Evolutionary conservation across 2,888 invertebrate genomes (phyloP).

Genomic region (Caenorhabditis virilis): DNA sequence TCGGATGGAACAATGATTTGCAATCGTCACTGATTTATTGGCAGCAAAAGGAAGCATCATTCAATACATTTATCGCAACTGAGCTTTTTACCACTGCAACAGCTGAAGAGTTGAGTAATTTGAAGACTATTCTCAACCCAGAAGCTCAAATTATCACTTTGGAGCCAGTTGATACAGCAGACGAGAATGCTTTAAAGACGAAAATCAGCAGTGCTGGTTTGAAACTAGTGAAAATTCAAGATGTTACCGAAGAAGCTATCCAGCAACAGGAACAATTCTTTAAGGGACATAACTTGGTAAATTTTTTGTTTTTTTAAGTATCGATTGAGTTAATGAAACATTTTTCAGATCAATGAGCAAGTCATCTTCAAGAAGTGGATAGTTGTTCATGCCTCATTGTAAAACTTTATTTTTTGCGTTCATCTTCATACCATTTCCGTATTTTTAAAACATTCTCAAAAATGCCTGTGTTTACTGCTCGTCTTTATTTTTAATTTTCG

Average conservation of each 20-base stretch:
- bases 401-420: conserved; percentile 11
- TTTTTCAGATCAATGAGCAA: conserved; percentile 14
- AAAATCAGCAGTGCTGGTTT: conserved; percentile 17
- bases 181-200: conserved; percentile 27
- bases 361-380: conserved; percentile 22
- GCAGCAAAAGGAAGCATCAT: conserved; percentile 47
- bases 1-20: conserved; percentile 46
- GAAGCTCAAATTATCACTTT: conserved; percentile 44
- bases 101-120: conserved; percentile 27
- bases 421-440: conserved; percentile 9
- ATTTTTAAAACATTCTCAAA: too few relatives aligned
- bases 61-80: conserved; percentile 55
- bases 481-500: too few relatives aligned
- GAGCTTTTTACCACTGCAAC: conserved; percentile 47
- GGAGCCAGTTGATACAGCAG: conserved; percentile 42
- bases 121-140: conserved; percentile 40
- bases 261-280: conserved; percentile 42
- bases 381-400: conserved; percentile 35
- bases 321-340: background rate
- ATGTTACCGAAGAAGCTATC: conserved; percentile 41
- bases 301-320: background rate
- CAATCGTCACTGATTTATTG: conserved; percentile 42
- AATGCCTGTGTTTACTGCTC: too few relatives aligned
- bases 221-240: conserved; percentile 21
- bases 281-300: conserved; percentile 39